Base-by-base conservation (phyloP, 1,140 invertebrate genomes). In the Hydropsyche tenuis region DNA sequence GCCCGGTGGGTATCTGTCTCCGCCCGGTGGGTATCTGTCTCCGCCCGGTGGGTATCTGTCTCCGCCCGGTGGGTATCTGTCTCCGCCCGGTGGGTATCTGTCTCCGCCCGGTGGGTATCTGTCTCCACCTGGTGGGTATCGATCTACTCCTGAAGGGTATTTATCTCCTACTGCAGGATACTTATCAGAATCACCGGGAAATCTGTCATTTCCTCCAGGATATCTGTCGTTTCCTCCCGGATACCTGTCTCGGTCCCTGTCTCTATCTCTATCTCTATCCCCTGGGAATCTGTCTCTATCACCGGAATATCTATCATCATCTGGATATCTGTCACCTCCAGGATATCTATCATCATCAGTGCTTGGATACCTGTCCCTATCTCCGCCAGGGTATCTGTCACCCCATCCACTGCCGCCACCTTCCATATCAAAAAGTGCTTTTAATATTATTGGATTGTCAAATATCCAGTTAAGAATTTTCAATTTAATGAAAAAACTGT, bases 291-390 rank as follows among this genome's bases (percentile, higher is more conserved):
- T 75, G 74, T 84, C 66, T 27, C 48, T 53, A 37, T 53, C 66
- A 7, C 30, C 43, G 7, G 68, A 48, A 70, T 70, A 70, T 42
- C 80, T 81, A 78, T 87, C 86, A 72, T 56, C 86, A 70, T 56
- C 80, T 71, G 84, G 84, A 75, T 82, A 83, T 82, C 86, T 82
- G 81, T 86, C 77, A 64, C 83, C 82, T 63, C 82, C 75, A 2
- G 81, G 81, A 51, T 81, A 80, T 27, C 81, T 76, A 73, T 84
- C 30, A 37, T 37, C 30, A 37, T 37, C 30, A 37, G 3, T 9
- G 3, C 30, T 9, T 63, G 85, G 84, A 78, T 85, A 85, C 30
- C 30, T 37, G 30, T 37, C 56, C 82, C 79, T 83, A 69, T 83
- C 81, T 72, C 76, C 78, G 20, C 53, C 71, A 75, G 74, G 60